phyloP scores from a whole-genome alignment of 2,113 vertebrate species.

The Atractosteus spatula region DNA sequence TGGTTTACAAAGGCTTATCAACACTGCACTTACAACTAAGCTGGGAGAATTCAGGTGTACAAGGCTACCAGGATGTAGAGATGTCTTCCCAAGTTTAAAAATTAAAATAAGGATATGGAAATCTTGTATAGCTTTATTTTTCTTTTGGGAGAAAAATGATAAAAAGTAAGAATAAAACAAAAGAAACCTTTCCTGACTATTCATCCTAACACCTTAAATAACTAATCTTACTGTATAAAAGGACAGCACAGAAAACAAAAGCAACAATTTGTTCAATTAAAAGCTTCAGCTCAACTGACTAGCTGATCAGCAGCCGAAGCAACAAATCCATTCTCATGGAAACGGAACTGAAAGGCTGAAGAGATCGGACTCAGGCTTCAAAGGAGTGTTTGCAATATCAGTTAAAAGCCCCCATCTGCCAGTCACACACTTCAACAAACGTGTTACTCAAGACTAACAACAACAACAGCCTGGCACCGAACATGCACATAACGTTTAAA shows the following conservation, averaged over 20 bases:
- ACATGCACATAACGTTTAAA: background rate
- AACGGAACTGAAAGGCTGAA: background rate
- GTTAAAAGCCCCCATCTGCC: background rate
- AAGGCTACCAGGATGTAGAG: background rate
- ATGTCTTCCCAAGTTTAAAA: background rate
- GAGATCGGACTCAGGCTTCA: background rate
- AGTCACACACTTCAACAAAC: background rate
- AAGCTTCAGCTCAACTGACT: slow-evolving; percentile 52
- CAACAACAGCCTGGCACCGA: slow-evolving; percentile 1
- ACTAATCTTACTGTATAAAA: slow-evolving; percentile 13
- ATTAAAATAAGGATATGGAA: background rate
- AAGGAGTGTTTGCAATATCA: background rate
- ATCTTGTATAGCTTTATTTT: background rate
- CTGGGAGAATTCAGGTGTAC: slow-evolving; percentile 1
- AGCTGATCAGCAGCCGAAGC: slow-evolving; percentile 54
- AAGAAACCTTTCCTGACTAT: background rate
- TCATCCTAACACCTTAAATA: slow-evolving; percentile 14
- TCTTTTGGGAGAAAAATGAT: background rate
- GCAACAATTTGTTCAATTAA: slow-evolving; percentile 25
- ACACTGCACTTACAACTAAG: slow-evolving; percentile 60
- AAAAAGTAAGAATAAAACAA: slow-evolving; percentile 9
- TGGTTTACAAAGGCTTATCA: slow-evolving; percentile 34
- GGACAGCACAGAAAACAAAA: background rate
- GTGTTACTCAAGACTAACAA: background rate
- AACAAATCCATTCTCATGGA: background rate